Base-by-base conservation (phyloP, 2,797 vertebrate genomes). In the Anisognathus igniventris region DNA sequence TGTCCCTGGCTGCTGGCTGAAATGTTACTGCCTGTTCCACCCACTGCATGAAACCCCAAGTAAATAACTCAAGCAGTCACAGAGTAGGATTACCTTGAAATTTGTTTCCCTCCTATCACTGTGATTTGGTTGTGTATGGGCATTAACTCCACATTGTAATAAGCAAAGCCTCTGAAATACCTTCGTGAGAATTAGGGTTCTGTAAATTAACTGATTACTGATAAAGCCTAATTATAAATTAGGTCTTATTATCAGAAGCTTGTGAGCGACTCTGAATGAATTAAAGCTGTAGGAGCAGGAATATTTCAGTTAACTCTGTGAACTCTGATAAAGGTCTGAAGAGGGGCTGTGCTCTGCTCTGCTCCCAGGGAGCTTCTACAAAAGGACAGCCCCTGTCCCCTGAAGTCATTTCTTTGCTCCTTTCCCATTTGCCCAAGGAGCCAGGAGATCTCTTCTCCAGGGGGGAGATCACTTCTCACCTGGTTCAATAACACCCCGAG, bases 191-290 rank as follows among this genome's bases (percentile, higher is more conserved):
- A 97, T 97, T 96, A 95, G 94, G 96, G 96, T 96, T 96, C 97
- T 97, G 93, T 96, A 98, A 98, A 98, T 98, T 97, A 98, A 97
- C 97, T 97, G 97, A 98, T 98, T 97, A 96, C 97, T 97, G 97
- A 98, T 98, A 98, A 97, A 96, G 94, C 96, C 96, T 98, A 98
- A 98, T 98, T 98, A 98, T 98, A 98, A 98, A 97, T 97, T 98
- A 98, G 96, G 97, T 95, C 96, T 97, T 97, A 97, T 97, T 98
- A 98, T 98, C 98, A 97, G 96, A 96, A 96, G 96, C 96, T 97
- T 96, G 96, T 97, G 96, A 97, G 96, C 80, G 58, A 82, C 64
- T 72, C 88, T 94, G 96, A 95, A 84, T 96, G 97, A 97, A 98
- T 98, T 98, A 97, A 97, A 97, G 96, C 96, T 84, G 95, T 56